Evolutionary conservation across 2,888 invertebrate genomes (phyloP), one percentile per base, ranked within the genome.

Genomic region (Epinotia demarniana): DNA sequence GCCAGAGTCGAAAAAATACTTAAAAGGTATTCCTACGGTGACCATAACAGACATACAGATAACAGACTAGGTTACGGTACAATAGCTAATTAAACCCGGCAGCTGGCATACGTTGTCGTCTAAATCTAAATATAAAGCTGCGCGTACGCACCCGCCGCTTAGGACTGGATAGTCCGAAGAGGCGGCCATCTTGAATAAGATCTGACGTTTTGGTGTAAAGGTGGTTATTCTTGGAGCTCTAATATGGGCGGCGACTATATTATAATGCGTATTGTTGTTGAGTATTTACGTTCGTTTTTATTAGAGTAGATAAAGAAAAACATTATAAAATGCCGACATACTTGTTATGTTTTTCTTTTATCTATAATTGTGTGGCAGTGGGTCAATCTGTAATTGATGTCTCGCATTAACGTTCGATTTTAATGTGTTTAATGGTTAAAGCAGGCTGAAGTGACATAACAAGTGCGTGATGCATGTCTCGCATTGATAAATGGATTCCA

Each of bases 91-190:
- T 58, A 68, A 58, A 39, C 57, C 13, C 19, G 33, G 27, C 68
- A 68, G 68, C 68, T 68, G 68, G 68, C 68, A 57, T 18, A 12
- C 57, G 33, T 19, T 58, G 68, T 68, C 68, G 68, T 67, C 68
- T 68, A 43, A 57, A 39, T 19, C 57, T 68, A 68, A 68, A 57
- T 68, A 58, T 68, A 68, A 39, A 11, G 0, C 57, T 11, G 18
- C 68, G 68, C 68, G 68, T 68, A 58, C 68, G 68, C 68, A 43
- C 13, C 13, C 0, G 0, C 11, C 9, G 5, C 18, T 33, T 8
- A n/a, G 12, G 12, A 3, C 0, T 8, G 4, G 5, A 43, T 57
- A 19, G 68, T 12, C 39, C 19, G 16, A 68, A 68, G 43, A 12
- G 11, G 16, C 19, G 5, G 49, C 49, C 1, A 9, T 9, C 11